Conservation (phyloP, 2,113 vertebrate species). For the Neoarius graeffei region DNA sequence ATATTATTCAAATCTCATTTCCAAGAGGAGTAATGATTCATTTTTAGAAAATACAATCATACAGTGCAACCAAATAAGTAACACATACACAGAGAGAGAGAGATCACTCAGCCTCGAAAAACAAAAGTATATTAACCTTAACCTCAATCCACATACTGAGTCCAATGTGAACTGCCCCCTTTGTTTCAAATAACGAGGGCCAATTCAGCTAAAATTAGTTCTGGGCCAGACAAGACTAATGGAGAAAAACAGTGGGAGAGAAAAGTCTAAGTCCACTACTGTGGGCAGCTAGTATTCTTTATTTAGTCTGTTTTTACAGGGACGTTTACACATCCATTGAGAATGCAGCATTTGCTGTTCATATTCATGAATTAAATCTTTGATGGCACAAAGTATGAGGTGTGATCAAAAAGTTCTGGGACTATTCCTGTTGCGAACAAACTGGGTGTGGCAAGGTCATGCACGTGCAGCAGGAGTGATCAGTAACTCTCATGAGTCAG, state of each 20-base stretch:
- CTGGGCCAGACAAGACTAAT: constrained; percentile 14
- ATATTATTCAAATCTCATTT: background rate
- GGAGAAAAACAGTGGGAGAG: background rate
- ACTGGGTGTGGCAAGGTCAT: no score
- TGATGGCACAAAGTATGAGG: background rate
- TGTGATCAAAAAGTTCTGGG: no score
- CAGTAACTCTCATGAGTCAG: no score
- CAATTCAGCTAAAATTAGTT: constrained; percentile 35
- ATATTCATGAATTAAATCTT: background rate
- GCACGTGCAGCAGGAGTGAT: no score
- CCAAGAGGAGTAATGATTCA: background rate
- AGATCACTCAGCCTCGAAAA: background rate
- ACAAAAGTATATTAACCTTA: background rate
- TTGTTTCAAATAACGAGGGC: constrained; percentile 37
- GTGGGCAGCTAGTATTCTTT: background rate
- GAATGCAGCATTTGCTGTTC: background rate
- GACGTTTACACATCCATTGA: background rate
- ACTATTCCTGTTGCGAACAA: no score
- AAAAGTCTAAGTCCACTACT: background rate
- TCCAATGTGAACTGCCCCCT: constrained; percentile 39
- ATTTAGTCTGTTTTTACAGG: background rate
- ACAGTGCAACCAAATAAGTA: no score
- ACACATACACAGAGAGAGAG: no score
- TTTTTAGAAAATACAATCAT: background rate
- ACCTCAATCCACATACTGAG: constrained; percentile 36